Base-by-base conservation (phyloP, 2,888 invertebrate species). In the Drosophila yooni region DNA sequence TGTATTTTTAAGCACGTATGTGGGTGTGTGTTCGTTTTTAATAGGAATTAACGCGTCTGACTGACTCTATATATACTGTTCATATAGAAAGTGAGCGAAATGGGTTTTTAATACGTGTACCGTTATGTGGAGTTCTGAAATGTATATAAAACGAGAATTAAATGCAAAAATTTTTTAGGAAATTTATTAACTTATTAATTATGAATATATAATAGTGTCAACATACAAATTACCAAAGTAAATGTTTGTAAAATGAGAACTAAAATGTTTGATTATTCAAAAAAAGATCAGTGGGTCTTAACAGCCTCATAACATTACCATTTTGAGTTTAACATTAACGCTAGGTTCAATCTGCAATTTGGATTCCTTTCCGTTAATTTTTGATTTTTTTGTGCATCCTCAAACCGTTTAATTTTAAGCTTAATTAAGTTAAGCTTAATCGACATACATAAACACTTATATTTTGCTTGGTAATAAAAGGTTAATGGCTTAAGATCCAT, bases 11-110 rank as follows among this genome's bases (percentile, higher is more conserved):
- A 64, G 34, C 33, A 18, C 31, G 59, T 61, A 36, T 40, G 57
- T 36, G 50, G 58, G 66, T 38, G 43, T 46, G 53, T 51, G 21
- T 70, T 77, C 69, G 70, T 80, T 81, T 81, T 83, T 56, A 72
- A 73, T 76, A 36, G 34, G 64, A 52, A 66, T 79, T 70, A 81
- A 60, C 51, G 57, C 67, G 70, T 56, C 67, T 67, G 70, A 40
- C 29, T 67, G 67, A 62, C 48, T 62, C 58, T 40, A 75, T 65
- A 70, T 71, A 71, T 68, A 58, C 70, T 67, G 64, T 65, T 80
- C 59, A 53, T n/a, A 15, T 53, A 38, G 6, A 51, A 52, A 43
- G 52, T 61, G 63, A 18, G 52, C 29, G 15, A 46, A 58, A 36
- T 51, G 48, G 10, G 25, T 52, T 33, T 62, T 53, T 33, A 43